phyloP scores from a whole-genome alignment of 2,888 invertebrate species.

The Glyphotaelius pellucidus region DNA sequence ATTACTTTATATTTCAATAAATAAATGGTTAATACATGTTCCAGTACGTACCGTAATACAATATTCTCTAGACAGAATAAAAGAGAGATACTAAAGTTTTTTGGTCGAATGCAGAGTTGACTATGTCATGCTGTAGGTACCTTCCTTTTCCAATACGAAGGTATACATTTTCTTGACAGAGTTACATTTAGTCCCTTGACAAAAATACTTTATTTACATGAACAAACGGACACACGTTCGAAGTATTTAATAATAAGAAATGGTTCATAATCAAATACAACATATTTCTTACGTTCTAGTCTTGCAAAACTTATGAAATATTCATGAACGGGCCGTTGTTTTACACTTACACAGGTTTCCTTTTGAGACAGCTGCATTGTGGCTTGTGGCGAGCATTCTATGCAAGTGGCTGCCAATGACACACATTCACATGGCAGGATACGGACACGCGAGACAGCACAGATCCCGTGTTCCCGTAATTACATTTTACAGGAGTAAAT shows the following conservation, averaged over 20 bases:
- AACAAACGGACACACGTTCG: neutral
- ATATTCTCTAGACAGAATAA: too few species aligned
- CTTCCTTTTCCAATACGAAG: too few species aligned
- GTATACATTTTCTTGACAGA: too few species aligned
- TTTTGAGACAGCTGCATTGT: neutral
- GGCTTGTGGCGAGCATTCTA: slow-evolving; percentile 4
- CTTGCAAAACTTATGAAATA: neutral
- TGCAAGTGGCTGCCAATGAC: neutral
- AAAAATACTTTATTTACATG: too few species aligned
- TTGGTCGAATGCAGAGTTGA: too few species aligned
- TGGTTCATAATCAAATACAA: neutral
- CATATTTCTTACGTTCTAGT: neutral
- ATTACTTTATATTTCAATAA: too few species aligned
- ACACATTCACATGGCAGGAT: neutral
- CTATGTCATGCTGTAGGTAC: too few species aligned
- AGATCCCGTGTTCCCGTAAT: neutral
- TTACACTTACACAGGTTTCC: neutral
- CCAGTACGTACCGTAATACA: too few species aligned
- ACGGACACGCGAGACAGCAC: neutral
- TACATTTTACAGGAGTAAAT: neutral
- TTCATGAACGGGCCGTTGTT: neutral
- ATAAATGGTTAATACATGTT: too few species aligned
- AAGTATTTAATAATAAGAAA: neutral
- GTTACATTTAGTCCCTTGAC: too few species aligned
- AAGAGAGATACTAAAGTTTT: too few species aligned